Base-by-base conservation (phyloP, 2,888 invertebrate genomes). In the Cheilosia grossa region DNA sequence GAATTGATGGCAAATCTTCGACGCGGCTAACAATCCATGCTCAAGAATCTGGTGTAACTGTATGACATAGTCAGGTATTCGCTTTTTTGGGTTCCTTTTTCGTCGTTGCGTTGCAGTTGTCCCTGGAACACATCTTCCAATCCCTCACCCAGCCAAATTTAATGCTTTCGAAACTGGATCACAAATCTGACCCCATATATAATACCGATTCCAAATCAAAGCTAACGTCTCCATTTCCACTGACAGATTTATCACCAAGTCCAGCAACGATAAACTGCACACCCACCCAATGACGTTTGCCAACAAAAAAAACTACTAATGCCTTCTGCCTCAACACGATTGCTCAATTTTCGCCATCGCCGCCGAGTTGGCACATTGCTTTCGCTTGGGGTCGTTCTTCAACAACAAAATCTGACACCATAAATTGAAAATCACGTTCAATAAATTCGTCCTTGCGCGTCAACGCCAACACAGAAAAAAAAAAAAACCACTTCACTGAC, bases 351-450 rank as follows among this genome's bases (percentile, higher is more conserved):
- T 37, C 15, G 42, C 54, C 24, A 51, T 51, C 51, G 24, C 54
- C 30, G 13, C 15, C 10, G 30, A 7, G 15, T 24, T 21, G 13
- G 13, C 42, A 47, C 59, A 42, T n/a, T 27, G 4, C 19, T n/a
- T 27, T 30, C 56, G 13, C 27, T 30, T 7, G 19, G 9, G 19
- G 27, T 17, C 44, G 53, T 42, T 19, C 61, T 44, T 63, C 19
- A 75, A 24, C 24, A 63, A 13, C 67, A 61, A 63, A 64, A 63
- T 66, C 61, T 56, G 40, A 66, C 77, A 67, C 67, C 13, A 78
- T 78, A 79, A 78, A 83, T 83, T 78, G 59, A 24, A 79, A 73
- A 69, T 49, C 58, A 30, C 61, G 27, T 73, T 74, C 69, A 67
- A 79, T 82, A 82, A 78, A 79, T 83, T 64, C 42, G 40, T 53